Evolutionary conservation across 2,113 vertebrate genomes (phyloP), one percentile per base, ranked within the genome.

Genomic region (Otus sunia): DNA sequence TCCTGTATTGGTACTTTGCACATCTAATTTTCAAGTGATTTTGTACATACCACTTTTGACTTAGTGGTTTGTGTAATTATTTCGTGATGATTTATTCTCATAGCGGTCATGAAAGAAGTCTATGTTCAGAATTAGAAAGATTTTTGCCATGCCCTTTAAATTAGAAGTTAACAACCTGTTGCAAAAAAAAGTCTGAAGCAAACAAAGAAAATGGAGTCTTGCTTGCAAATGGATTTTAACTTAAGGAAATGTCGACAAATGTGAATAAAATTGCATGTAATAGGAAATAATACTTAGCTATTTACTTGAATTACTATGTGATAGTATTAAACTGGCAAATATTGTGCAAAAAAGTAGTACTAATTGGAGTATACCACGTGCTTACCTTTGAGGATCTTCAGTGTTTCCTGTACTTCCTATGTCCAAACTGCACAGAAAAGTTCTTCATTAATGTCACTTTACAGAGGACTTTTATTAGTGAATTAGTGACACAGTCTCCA

Each of bases 141-240:
- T 60, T 81, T 95, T 85, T 85, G 41, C 20, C 11, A 0, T 68
- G 29, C 4, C 20, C 66, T 86, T 66, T 78, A 73, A 86, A 71
- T 63, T 55, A 39, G 37, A 88, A 80, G 19, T 59, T 63, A 86
- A 47, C 10, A 82, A 49, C 20, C 86, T 95, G 52, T 37, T 67
- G 11, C 0, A 9, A 12, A 15, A 53, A 80, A 41, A 43, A 30
- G 12, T 59, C 53, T n/a, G 77, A 58, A 73, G 37, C 71, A 90
- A 92, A 91, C 71, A 95, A 96, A 94, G 92, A 91, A 95, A 91
- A 90, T 66, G 47, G 53, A 85, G 67, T 86, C 69, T 82, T 76
- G 36, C 32, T 79, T 87, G 55, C n/a, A 63, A 90, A 62, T 53
- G 37, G 19, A 27, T 62, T 88, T 75, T 79, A 84, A 58, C 25